These are phyloP conservation scores for Phalanger gymnotis DNA, from an alignment of 2,797 vertebrate species.

Conservation along the genomic window DNA sequence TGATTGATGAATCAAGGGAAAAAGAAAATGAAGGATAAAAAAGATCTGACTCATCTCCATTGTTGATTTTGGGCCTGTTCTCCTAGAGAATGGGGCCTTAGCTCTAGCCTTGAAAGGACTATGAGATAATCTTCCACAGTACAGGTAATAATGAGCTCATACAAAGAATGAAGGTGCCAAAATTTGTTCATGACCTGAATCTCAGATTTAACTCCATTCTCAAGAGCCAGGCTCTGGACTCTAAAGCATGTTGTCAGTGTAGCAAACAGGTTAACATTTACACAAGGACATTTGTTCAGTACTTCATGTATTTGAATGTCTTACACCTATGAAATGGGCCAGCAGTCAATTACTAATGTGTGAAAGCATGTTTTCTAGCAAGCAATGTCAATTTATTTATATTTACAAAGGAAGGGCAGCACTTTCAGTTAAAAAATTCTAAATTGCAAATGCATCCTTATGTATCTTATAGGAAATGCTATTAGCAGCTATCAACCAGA, in stretches of 20 bases:
- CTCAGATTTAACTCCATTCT: background rate
- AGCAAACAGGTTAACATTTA: background rate
- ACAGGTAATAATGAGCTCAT: background rate
- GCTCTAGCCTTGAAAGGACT: background rate
- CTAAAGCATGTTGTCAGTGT: background rate
- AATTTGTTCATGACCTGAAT: background rate
- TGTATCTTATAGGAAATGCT: background rate
- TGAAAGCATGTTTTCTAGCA: background rate
- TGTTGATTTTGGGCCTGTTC: background rate
- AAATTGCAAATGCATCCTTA: background rate
- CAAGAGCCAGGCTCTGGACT: background rate
- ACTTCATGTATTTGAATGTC: background rate
- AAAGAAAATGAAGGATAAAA: background rate
- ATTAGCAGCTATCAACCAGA: background rate
- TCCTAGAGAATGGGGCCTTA: background rate
- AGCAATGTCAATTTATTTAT: background rate
- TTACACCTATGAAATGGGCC: background rate
- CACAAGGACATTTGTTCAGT: background rate
- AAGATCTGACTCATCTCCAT: background rate
- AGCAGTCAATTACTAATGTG: background rate
- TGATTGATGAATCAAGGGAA: background rate
- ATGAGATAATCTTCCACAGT: background rate
- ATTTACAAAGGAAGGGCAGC: background rate
- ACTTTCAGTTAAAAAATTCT: background rate
- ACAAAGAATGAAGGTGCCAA: background rate